Evolutionary conservation across 64 coral and sea anemone genomes (phyloP).

Genomic region (Pachyseris speciosa): DNA sequence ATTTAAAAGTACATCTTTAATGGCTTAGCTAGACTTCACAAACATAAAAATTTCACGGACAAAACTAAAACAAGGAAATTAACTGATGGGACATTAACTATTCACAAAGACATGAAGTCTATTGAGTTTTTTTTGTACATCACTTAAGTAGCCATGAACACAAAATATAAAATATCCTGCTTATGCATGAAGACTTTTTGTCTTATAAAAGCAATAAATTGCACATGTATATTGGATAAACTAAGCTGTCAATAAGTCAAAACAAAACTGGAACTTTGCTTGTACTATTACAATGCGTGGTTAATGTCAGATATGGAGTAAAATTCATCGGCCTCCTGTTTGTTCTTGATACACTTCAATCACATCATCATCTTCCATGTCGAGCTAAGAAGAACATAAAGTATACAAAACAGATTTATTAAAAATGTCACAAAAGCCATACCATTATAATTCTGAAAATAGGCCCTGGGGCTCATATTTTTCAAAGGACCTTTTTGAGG

Average conservation of each 20-base stretch:
- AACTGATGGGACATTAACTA: neutral
- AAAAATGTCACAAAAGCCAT: neutral
- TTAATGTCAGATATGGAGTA: neutral
- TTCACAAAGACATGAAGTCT: neutral
- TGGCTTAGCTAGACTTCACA: constrained; percentile 15
- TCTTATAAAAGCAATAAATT: constrained; percentile 10
- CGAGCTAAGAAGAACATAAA: constrained; percentile 70
- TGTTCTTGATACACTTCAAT: constrained; percentile 99
- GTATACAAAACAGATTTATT: neutral
- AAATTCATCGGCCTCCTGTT: constrained; percentile 80
- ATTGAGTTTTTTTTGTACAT: neutral
- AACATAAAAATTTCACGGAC: constrained; percentile 10
- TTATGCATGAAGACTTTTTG: neutral
- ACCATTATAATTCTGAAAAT: no score
- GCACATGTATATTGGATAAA: neutral
- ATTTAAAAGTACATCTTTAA: constrained; percentile 54
- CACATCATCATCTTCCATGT: constrained; percentile 99
- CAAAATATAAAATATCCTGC: constrained; percentile 18
- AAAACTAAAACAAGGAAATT: constrained; percentile 3
- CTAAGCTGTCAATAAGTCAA: neutral
- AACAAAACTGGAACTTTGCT: constrained; percentile 6
- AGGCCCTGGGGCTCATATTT: no score
- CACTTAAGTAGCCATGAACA: neutral
- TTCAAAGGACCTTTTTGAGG: no score
- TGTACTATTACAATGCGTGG: neutral